Conservation (phyloP, 2,113 vertebrate species). For the Megaptera novaeangliae region DNA sequence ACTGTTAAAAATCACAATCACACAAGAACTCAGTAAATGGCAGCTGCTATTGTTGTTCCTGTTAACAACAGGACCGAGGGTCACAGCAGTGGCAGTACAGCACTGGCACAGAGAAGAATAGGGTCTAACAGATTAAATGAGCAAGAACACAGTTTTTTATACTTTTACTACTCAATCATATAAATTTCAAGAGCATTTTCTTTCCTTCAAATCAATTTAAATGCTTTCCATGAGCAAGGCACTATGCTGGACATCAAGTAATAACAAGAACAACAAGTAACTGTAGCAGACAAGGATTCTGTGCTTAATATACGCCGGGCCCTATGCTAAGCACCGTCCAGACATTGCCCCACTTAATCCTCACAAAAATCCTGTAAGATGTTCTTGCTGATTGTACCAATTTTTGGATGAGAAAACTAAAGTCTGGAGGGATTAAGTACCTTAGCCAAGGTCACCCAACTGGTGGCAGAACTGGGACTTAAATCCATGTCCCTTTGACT, state of each 20-base stretch:
- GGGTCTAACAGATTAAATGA: not conserved
- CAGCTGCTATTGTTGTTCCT: not conserved
- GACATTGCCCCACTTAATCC: not conserved
- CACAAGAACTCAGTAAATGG: not conserved
- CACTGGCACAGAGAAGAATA: not conserved
- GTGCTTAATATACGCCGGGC: rapidly evolving
- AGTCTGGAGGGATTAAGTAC: not conserved
- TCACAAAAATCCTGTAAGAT: not conserved
- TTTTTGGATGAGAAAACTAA: not conserved
- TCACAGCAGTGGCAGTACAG: not conserved
- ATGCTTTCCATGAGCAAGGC: not conserved
- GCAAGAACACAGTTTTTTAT: not conserved
- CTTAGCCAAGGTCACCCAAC: not conserved
- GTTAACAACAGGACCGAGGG: rapidly evolving
- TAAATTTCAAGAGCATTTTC: not conserved
- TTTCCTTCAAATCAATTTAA: not conserved
- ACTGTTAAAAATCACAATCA: not conserved
- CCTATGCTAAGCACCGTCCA: not conserved
- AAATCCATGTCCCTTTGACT: not conserved
- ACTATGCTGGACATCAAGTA: not conserved
- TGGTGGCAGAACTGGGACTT: not conserved
- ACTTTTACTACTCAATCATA: not conserved
- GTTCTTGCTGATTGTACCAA: not conserved
- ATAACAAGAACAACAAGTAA: not conserved
- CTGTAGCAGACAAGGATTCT: not conserved